Base-by-base conservation (phyloP, 2,888 invertebrate genomes). In the Cryptophagus acutangulus region DNA sequence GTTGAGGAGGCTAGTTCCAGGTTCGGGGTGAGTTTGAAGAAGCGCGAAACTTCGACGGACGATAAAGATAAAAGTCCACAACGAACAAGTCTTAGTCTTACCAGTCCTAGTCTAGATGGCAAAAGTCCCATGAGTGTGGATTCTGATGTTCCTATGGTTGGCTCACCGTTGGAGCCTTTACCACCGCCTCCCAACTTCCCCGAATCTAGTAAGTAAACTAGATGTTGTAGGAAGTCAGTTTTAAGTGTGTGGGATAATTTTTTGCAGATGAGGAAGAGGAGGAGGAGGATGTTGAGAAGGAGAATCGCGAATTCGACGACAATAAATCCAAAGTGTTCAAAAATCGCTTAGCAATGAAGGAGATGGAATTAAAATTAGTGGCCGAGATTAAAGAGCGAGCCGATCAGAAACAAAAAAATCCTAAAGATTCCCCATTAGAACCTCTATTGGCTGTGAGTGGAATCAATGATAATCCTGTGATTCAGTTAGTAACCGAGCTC, bases 361-460 rank as follows among this genome's bases (percentile, higher is more conserved):
- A 89, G 65, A 87, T 88, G 79, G 87, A 87, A 61, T 69, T 86
- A 34, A 86, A 87, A 63, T 69, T 87, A 16, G 84, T 88, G 33
- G 84, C 87, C 3, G 90, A 90, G 67, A 88, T 89, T 41, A 88
- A 87, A 65, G 87, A 87, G 62, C 74, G 81, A 38, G 81, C 84
- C 8, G 82, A 84, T 57, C 76, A 78, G 55, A 81, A 81, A 59
- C 42, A 46, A 17, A 75, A 74, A 43, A 73, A 73, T 43, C 61
- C 60, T 15, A 75, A 73, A 61, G 78, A 76, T 59, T 76, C 77
- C 36, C 74, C 76, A 33, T 48, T 62, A 40, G 66, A 67, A 49
- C 56, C 58, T 29, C 43, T 61, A 64, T 54, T 64, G 58, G 63
- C 73, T 33, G 72, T 72, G 71, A 74, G 76, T 48, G 65, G 72